These are phyloP conservation scores for Poeciliopsis prolifica DNA, from an alignment of 2,113 vertebrate species.

Conservation along the genomic window DNA sequence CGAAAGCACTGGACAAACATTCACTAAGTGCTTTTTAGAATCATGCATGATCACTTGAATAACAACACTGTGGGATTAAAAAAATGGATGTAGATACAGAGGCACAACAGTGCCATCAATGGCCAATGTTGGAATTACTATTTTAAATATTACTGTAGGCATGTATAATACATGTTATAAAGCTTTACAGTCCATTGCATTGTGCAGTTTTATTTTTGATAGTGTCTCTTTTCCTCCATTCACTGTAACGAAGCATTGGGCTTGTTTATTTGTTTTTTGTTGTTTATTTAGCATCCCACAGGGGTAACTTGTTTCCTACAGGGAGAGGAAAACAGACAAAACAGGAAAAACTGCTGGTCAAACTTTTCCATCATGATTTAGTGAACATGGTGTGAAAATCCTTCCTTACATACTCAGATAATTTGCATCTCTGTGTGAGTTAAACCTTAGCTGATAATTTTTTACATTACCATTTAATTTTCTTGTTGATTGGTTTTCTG, in stretches of 20 bases:
- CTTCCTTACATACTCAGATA: slow-evolving; percentile 35
- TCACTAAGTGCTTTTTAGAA: not conserved
- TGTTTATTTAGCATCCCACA: slow-evolving; percentile 49
- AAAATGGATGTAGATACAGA: not conserved
- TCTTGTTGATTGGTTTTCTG: slow-evolving; percentile 29
- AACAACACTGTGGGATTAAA: not conserved
- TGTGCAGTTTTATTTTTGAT: slow-evolving; percentile 46
- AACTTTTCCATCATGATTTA: slow-evolving; percentile 55
- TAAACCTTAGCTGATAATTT: slow-evolving; percentile 29
- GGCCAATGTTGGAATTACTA: not conserved
- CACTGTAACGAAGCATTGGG: slow-evolving; percentile 41
- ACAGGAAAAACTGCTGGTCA: slow-evolving; percentile 14
- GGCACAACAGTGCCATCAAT: slow-evolving; percentile 3
- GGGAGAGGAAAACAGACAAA: slow-evolving; percentile 25
- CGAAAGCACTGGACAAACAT: not conserved
- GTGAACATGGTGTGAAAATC: slow-evolving; percentile 17
- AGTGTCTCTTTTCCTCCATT: slow-evolving; percentile 25
- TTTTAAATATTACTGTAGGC: not conserved
- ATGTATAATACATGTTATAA: not conserved
- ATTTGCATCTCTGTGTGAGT: slow-evolving; percentile 11
- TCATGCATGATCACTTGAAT: not conserved
- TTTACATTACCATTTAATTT: slow-evolving; percentile 34
- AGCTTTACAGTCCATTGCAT: not conserved
- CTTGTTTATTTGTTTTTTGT: slow-evolving; percentile 35
- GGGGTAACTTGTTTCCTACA: slow-evolving; percentile 53